phyloP scores from a whole-genome alignment of 2,888 invertebrate genomes.

The Chorisops tibialis region DNA sequence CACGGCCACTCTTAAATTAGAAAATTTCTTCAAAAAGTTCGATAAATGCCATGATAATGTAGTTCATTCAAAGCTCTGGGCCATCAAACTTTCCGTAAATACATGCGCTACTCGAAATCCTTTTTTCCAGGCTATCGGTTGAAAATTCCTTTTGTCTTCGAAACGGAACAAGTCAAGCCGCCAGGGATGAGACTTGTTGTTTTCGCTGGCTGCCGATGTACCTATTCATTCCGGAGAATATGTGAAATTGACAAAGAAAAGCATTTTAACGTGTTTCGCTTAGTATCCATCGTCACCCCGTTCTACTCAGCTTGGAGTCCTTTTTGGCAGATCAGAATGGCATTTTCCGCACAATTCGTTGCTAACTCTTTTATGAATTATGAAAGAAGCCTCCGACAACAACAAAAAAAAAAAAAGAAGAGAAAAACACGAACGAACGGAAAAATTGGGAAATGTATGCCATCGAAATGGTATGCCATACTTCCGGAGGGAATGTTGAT shows the following conservation, averaged over 20 bases:
- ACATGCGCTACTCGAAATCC: background rate
- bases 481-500: conserved; percentile 32
- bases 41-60: no score
- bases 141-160: conserved; percentile 31
- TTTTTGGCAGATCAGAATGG: conserved; percentile 28
- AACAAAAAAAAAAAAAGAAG: background rate
- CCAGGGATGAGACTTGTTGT: conserved; percentile 23
- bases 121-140: conserved; percentile 4
- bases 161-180: conserved; percentile 31
- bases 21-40: no score
- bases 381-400: conserved; percentile 27
- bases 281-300: background rate
- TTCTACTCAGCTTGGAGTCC: background rate
- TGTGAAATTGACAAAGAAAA: conserved; percentile 34
- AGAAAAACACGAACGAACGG: conserved; percentile 6
- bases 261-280: conserved; percentile 30
- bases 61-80: no score
- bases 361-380: conserved; percentile 35
- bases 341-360: conserved; percentile 34
- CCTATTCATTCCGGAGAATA: conserved; percentile 26
- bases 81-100: background rate
- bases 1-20: no score
- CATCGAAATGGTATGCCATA: conserved; percentile 30
- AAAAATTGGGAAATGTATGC: conserved; percentile 31
- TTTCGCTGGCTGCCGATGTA: conserved; percentile 11